Conservation (phyloP, 2,797 vertebrate species). For the Scolopax rusticola region DNA sequence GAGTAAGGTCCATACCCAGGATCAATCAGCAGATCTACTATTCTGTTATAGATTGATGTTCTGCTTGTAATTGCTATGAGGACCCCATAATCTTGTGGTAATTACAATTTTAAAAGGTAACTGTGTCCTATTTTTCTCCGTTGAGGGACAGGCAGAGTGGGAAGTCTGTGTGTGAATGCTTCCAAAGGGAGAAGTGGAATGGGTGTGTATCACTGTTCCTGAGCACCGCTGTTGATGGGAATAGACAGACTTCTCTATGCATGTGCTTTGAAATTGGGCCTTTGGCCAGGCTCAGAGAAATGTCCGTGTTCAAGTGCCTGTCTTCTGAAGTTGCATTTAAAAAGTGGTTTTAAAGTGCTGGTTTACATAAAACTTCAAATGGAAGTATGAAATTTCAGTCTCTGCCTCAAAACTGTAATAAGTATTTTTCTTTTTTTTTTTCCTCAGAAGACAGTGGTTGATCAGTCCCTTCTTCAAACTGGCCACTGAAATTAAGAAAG, state of each 20-base stretch:
- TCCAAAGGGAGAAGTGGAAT: not conserved
- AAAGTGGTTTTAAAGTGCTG: not conserved
- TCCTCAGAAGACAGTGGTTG: not conserved
- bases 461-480: not conserved
- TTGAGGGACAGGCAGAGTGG: not conserved
- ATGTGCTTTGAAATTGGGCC: not conserved
- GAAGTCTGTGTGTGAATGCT: not conserved
- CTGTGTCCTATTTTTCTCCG: not conserved
- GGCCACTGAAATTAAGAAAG: not conserved
- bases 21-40: not conserved
- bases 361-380: not conserved
- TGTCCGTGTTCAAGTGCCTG: not conserved
- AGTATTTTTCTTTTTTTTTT: not conserved
- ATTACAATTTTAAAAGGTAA: not conserved
- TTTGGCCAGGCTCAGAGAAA: not conserved
- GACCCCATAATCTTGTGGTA: not conserved
- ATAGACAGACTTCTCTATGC: not conserved
- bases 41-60: not conserved
- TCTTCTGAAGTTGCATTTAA: not conserved
- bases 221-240: rapidly evolving
- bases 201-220: not conserved
- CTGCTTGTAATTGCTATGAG: not conserved
- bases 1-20: not conserved
- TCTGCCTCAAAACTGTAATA: not conserved
- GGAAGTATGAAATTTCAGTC: not conserved